Evolutionary conservation across 2,797 vertebrate species (phyloP).

Genomic region (Sebastes minor): DNA sequence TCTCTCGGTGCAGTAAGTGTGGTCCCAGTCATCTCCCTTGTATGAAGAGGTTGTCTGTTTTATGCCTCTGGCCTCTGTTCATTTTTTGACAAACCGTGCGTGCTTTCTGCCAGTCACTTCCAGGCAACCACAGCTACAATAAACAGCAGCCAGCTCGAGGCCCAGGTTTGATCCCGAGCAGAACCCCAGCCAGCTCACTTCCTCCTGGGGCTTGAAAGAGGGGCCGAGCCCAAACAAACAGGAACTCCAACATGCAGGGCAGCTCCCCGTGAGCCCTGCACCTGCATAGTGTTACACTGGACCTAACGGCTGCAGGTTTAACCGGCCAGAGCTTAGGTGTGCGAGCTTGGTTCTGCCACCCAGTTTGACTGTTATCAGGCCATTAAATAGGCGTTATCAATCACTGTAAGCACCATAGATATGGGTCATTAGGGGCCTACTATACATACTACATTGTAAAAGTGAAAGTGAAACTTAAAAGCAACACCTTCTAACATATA

Average conservation of each 20-base stretch:
- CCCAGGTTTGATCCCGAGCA: conserved; percentile 88
- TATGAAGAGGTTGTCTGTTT: conserved; percentile 73
- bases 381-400: no score
- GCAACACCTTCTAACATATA: no score
- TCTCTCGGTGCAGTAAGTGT: conserved; percentile 58
- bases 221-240: conserved; percentile 91
- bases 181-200: conserved; percentile 85
- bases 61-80: conserved; percentile 71
- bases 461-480: no score
- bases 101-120: conserved; percentile 78
- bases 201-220: conserved; percentile 79
- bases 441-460: rapidly evolving
- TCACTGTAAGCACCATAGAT: no score
- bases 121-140: conserved; percentile 78
- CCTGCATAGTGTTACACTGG: conserved; percentile 88
- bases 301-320: background rate
- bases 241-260: conserved; percentile 71
- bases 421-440: no score
- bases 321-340: conserved; percentile 21
- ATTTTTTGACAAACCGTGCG: conserved; percentile 70
- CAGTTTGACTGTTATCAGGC: no score
- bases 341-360: background rate
- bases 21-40: conserved; percentile 67
- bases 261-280: conserved; percentile 76
- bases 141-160: conserved; percentile 73